A percentile compares a stretch with the other conserved stretches of the same genome.
Conservation (phyloP, 2,113 vertebrate genomes). For the Rhynchomys soricoides region DNA sequence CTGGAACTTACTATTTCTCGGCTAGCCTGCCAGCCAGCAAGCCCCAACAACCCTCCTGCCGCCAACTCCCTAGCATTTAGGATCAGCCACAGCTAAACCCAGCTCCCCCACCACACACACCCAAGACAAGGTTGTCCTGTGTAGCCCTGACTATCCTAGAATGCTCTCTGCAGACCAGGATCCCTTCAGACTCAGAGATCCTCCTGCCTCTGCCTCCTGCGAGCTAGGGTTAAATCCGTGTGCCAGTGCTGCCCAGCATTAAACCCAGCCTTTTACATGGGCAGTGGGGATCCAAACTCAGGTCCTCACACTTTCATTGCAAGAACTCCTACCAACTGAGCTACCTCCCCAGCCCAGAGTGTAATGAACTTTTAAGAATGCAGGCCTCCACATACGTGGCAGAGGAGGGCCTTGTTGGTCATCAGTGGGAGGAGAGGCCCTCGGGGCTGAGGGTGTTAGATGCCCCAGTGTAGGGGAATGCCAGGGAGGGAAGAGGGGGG, state of each 20-base stretch:
- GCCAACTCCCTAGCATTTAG: neutral
- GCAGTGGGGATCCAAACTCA: neutral
- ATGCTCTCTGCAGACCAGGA: neutral
- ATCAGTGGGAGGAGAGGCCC: too few relatives aligned
- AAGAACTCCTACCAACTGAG: neutral
- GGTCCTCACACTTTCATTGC: neutral
- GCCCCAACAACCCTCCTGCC: too few relatives aligned
- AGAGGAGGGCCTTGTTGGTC: too few relatives aligned
- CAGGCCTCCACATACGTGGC: too few relatives aligned
- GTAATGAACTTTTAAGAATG: slow-evolving; percentile 16
- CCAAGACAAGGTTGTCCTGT: neutral
- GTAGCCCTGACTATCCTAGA: neutral
- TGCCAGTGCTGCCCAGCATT: neutral
- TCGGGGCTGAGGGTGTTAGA: too few relatives aligned
- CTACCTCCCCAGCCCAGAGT: too few relatives aligned
- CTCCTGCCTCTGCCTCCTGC: neutral
- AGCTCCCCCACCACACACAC: neutral
- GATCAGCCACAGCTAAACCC: neutral
- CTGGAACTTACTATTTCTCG: neutral
- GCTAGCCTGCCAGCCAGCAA: neutral
- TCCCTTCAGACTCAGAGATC: neutral
- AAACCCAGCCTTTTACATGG: neutral
- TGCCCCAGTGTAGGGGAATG: too few relatives aligned
- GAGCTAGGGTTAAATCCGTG: neutral
- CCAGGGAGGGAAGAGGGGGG: too few relatives aligned